Base-by-base conservation (phyloP, 2,888 invertebrate genomes). In the Plagodis dolabraria region DNA sequence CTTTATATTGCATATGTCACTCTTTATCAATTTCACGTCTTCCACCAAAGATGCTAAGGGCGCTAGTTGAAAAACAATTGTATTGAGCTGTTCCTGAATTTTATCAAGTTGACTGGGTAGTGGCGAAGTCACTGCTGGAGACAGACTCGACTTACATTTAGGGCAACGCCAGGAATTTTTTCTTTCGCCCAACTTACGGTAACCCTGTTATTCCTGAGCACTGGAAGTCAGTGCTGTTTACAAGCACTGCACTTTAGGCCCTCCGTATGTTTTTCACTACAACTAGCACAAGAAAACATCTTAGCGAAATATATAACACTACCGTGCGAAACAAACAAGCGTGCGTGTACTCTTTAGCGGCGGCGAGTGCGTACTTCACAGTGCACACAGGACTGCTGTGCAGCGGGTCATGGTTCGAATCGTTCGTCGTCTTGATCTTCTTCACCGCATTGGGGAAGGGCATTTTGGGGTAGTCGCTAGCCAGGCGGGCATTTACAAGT, bases 11-110 rank as follows among this genome's bases (percentile, higher is more conserved):
- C 5, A 43, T 0, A 68, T 6, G 7, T 71, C 68, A 8, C 10
- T 12, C 44, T 66, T 65, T 0, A 70, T 69, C 1, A 34, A 11
- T 42, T 65, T 69, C 0, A 71, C 53, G 36, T 68, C 68, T 45
- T 68, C 60, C 2, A 59, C 40, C 7, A 71, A 42, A 0, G 54
- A 36, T 47, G 63, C 44, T 10, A 71, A 6, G 7, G 66, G 67
- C 6, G 44, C 55, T 10, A 69, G 52, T 46, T 68, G 53, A 5
- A 54, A 40, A 5, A 46, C 34, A 8, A 65, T 53, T 35, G 40
- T 49, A 36, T 57, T 60, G 11, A 65, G 58, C 33, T 63, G 57
- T 9, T 56, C 59, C 43, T 62, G 65, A 34, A 51, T 57, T 36
- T 47, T 57, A 11, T 56, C 56, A 7, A 57, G 22, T 36, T 57